phyloP scores from a whole-genome alignment of 2,113 vertebrate species.

The Lepidothrix coronata region DNA sequence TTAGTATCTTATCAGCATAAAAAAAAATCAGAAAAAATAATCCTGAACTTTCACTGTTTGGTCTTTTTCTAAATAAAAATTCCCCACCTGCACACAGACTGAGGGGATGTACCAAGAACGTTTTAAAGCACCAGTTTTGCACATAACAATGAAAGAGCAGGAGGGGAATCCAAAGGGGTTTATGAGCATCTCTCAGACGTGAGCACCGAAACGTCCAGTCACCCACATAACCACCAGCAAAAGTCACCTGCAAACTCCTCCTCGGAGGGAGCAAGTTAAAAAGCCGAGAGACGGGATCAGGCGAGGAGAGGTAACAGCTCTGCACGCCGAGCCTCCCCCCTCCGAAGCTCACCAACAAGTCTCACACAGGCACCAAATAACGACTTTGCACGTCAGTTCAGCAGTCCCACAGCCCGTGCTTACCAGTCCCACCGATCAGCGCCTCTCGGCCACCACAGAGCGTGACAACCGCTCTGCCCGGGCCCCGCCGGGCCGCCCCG shows the following conservation, averaged over 20 bases:
- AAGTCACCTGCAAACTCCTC: neutral
- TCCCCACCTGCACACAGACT: neutral
- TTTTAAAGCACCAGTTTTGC: neutral
- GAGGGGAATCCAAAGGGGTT: neutral
- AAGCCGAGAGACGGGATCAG: neutral
- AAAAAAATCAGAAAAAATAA: fast-evolving
- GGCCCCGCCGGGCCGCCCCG: neutral
- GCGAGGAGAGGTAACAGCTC: neutral
- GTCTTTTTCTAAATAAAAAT: neutral
- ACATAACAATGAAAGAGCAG: neutral
- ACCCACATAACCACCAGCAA: neutral
- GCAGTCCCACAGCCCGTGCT: neutral
- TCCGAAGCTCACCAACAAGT: neutral
- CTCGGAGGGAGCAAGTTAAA: neutral
- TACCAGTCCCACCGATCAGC: fast-evolving
- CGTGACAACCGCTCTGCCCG: fast-evolving
- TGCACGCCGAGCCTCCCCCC: neutral
- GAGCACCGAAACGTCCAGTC: fast-evolving
- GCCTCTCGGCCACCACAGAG: neutral
- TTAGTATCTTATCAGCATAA: neutral
- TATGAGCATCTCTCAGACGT: fast-evolving
- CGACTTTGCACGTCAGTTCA: neutral
- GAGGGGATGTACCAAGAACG: neutral
- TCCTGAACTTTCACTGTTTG: neutral
- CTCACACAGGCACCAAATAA: neutral